Base-by-base conservation (phyloP, 2,113 vertebrate species). In the Polypterus bichir region DNA sequence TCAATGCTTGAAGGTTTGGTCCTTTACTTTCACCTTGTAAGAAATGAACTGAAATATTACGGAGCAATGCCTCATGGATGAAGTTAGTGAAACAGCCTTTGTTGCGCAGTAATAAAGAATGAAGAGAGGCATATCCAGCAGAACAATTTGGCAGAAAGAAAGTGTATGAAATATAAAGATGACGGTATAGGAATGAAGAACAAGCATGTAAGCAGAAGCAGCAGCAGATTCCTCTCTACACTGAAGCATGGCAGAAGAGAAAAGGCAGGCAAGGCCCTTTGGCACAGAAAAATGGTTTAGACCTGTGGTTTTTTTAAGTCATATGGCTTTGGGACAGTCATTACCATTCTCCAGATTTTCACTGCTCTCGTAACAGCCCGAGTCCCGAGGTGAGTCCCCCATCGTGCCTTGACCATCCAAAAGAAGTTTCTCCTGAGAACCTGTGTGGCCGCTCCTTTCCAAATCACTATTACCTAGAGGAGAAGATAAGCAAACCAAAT, bases 321-420 rank as follows among this genome's bases (percentile, higher is more conserved):
- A 64, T 59, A 67, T 59, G 68, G 44, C 52, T 61, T 68, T 10
- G 54, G 9, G 66, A 72, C 60, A 62, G 49, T 70, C 69, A 76
- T 90, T 99, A 98, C 95, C 96, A 59, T 95, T 96, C 69, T 97
- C 94, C 77, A 97, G 82, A 78, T 95, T 92, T 83, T 98, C 94
- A 60, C 86, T 97, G 89, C 93, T 94, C 78, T 97, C 96, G 0
- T 96, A 99, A 86, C 96, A 99, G 11, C 96, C 96, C 0, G 96
- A 99, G 81, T 99, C 96, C 54, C 96, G 82, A 0, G 95, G 95
- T 64, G 93, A 95, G 77, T 94, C 88, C 46, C 90, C 89, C 1
- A 86, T 83, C 68, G 88, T 76, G 70, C 85, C 82, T 56, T 77
- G 89, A 49, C 87, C 86, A 66, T 93, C 91, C 1, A 86, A 84